Evolutionary conservation across 2,797 vertebrate species (phyloP).

Genomic region (Mallotus villosus): DNA sequence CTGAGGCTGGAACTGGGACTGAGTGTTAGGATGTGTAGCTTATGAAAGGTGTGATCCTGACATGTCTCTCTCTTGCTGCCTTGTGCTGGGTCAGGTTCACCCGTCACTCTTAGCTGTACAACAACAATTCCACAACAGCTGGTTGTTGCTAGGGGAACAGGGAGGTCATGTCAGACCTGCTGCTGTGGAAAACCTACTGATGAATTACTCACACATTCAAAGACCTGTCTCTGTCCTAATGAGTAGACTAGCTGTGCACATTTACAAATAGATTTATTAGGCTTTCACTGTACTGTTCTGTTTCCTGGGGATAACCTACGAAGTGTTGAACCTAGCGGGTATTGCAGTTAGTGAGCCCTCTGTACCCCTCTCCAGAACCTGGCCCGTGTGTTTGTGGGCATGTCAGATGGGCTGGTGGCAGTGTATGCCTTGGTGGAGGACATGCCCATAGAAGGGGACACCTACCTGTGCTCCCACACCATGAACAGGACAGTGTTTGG

Average conservation of each 20-base stretch:
- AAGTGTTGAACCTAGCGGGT: no score
- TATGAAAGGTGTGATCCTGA: neutral
- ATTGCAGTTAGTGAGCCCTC: no score
- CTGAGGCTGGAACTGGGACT: neutral
- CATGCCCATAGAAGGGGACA: conserved; percentile 78
- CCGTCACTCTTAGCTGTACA: neutral
- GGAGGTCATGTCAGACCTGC: neutral
- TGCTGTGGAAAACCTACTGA: no score
- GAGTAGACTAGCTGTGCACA: neutral
- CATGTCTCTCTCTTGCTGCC: neutral
- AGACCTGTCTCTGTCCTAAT: neutral
- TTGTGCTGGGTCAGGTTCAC: neutral
- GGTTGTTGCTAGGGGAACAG: conserved; percentile 11
- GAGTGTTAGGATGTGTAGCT: neutral
- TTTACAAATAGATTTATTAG: neutral
- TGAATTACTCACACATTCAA: neutral
- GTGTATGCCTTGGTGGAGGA: conserved; percentile 81
- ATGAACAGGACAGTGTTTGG: conserved; percentile 84
- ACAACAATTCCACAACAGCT: conserved; percentile 4
- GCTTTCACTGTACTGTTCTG: neutral
- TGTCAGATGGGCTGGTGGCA: conserved; percentile 87
- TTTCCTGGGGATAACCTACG: neutral
- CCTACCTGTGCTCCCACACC: conserved; percentile 91
- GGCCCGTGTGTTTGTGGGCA: conserved; percentile 85
- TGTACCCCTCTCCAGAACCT: conserved; percentile 75